Percentiles rank a stretch among this genome's conserved stretches.
Evolutionary conservation across 2,113 vertebrate species (phyloP).

Genomic region (Scatophagus argus): DNA sequence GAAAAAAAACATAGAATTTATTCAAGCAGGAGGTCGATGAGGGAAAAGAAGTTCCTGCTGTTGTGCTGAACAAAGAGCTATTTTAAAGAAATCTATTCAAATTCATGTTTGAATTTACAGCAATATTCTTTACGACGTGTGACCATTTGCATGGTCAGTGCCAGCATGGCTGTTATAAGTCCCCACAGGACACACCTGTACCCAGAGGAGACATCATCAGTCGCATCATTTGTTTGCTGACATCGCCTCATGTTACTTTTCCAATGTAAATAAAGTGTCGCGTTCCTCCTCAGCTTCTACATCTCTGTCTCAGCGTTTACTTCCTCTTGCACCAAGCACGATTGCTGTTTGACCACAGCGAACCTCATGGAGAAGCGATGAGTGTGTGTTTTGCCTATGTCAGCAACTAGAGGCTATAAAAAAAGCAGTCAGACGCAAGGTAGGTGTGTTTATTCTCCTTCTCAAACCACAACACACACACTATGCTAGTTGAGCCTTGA

Average conservation of each 20-base stretch:
- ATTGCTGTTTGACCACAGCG: not conserved
- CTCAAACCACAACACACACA: conserved; percentile 1
- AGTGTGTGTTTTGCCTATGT: conserved; percentile 5
- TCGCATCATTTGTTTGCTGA: not conserved
- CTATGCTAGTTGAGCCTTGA: not conserved
- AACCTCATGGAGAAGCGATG: not conserved
- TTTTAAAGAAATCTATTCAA: not conserved
- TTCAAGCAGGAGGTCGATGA: not conserved
- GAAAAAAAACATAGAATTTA: not conserved
- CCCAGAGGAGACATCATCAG: not conserved
- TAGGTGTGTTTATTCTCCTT: not conserved
- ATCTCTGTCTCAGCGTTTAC: not conserved
- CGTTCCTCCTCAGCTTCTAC: not conserved
- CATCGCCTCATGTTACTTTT: not conserved
- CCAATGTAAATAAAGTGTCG: not conserved
- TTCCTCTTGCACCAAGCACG: not conserved
- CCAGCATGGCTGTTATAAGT: not conserved
- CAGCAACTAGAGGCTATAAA: not conserved
- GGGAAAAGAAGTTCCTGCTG: not conserved
- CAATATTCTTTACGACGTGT: not conserved
- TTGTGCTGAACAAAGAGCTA: not conserved
- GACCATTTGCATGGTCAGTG: not conserved
- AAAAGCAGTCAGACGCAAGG: not conserved
- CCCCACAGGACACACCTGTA: not conserved
- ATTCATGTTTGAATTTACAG: not conserved